Evolutionary conservation across 2,113 vertebrate species (phyloP).

Genomic region (Phainopepla nitens): DNA sequence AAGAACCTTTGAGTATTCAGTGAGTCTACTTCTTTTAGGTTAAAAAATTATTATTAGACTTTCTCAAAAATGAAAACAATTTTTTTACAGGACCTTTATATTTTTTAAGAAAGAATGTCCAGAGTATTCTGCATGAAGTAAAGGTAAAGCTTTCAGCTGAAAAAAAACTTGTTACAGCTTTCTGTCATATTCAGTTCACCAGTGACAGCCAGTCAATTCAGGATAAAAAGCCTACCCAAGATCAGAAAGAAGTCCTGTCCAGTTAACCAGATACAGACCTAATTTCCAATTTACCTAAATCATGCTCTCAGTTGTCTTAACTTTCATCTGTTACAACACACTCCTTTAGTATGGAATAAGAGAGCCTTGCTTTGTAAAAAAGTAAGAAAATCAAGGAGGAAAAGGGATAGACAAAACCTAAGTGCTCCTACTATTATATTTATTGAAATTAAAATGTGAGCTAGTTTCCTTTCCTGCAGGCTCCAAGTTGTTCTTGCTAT

Average conservation of each 20-base stretch:
- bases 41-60: neutral
- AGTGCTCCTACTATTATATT: neutral
- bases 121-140: neutral
- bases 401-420: neutral
- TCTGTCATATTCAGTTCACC: neutral
- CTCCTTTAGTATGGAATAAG: neutral
- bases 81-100: neutral
- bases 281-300: neutral
- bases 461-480: neutral
- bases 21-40: neutral
- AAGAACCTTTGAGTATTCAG: neutral
- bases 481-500: neutral
- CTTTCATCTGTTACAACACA: neutral
- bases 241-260: neutral
- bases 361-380: neutral
- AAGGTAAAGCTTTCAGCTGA: neutral
- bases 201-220: neutral
- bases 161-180: neutral
- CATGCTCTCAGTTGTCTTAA: neutral
- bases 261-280: neutral
- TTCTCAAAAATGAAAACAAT: neutral
- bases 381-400: neutral
- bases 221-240: neutral
- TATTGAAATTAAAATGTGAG: neutral
- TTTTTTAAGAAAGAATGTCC: neutral